phyloP scores from a whole-genome alignment of 2,888 invertebrate species.

The Agrochola litura region DNA sequence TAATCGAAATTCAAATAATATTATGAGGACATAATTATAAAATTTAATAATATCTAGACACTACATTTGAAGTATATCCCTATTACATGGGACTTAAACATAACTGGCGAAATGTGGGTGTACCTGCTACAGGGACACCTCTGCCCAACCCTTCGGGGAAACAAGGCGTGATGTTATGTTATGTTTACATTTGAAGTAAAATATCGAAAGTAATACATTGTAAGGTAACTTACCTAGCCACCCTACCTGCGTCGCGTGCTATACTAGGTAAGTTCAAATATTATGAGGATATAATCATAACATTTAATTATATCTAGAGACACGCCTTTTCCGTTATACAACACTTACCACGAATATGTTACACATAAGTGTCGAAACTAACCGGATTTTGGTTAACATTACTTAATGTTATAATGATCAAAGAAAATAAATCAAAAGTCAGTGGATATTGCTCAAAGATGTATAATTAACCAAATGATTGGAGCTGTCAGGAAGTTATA shows the following conservation, averaged over 20 bases:
- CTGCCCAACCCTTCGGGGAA: no score
- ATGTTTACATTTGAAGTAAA: no score
- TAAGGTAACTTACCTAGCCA: no score
- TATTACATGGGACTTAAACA: no score
- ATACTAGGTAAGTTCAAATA: not conserved
- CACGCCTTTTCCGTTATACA: constrained; percentile 47
- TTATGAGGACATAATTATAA: constrained; percentile 6
- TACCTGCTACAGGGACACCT: no score
- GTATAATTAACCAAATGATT: constrained; percentile 24
- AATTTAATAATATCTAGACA: not conserved
- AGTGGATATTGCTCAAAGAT: constrained; percentile 50
- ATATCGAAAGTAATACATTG: not conserved
- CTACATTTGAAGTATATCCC: no score
- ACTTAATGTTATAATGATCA: constrained; percentile 30
- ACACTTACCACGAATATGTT: constrained; percentile 10
- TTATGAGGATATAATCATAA: constrained; percentile 3
- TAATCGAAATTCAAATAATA: not conserved
- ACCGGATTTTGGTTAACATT: constrained; percentile 35
- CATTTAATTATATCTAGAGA: not conserved
- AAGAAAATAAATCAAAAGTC: constrained; percentile 31
- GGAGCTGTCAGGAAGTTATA: constrained; percentile 32
- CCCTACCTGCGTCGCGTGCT: not conserved
- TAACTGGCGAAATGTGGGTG: no score
- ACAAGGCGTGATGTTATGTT: no score
- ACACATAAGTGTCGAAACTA: constrained; percentile 39